Evolutionary conservation across 92 coral and sea anemone genomes (phyloP), one percentile per base, ranked within the genome.

Genomic region (Chrysogorgia sp.): DNA sequence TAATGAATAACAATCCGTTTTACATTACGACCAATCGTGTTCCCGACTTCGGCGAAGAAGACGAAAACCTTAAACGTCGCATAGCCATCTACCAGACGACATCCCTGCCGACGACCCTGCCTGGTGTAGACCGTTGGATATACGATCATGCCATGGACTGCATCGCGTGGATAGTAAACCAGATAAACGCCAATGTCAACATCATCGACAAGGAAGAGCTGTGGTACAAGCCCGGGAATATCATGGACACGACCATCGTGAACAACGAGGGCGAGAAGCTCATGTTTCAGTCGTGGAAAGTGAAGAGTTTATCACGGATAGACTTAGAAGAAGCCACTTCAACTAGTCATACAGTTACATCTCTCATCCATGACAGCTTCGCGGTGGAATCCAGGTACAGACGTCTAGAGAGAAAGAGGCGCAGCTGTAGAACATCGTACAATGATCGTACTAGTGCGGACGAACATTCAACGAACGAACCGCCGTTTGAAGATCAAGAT

Each of bases 31-130:
- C 70, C 7, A 75, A 75, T n/a, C 10, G 56, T 29, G 80, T 75
- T 10, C 67, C 80, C 7, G 31, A 75, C 67, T 55, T 75, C 22
- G 52, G 80, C 32, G 67, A 57, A 7, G 80, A 75, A 10, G 52
- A 75, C 9, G 80, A 34, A 13, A 64, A 64, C 28, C 47, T 64
- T 0, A 12, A 64, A 10, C 30, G 71, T 3, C 31, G 71, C 7
- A 64, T 34, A 17, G 25, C 30, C 10, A 48, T 64, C 14, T 64
- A 31, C 71, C 15, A 3, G 21, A 64, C 71, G 34, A 64, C 3
- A 7, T 64, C 71, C 7, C 25, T 64, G 49, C 47, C 71, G 5
- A 26, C 50, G 12, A 34, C 49, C 2, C 30, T 13, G 10, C 47
- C 71, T 13, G 71, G 48, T 3, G 22, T 64, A 2, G 71, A 64